A percentile compares a stretch with the other conserved stretches of the same genome.
phyloP scores from a whole-genome alignment of 2,113 vertebrate species.

The Coracopsis vasa region DNA sequence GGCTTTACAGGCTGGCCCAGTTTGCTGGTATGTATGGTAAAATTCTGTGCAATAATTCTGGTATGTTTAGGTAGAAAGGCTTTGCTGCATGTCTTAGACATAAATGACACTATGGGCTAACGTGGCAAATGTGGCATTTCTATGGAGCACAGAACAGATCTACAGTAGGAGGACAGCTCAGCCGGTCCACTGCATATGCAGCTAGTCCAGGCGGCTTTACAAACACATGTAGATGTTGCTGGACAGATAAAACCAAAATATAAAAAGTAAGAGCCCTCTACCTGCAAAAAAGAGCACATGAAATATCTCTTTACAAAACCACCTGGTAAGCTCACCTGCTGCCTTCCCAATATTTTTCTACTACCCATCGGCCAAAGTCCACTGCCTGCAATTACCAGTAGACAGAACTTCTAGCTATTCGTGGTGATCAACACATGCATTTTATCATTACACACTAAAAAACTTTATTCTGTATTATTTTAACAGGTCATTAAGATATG shows the following conservation, averaged over 20 bases:
- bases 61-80: neutral
- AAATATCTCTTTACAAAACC: neutral
- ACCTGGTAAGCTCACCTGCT: neutral
- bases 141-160: neutral
- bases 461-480: neutral
- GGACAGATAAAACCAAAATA: neutral
- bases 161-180: rapidly evolving
- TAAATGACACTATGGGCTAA: neutral
- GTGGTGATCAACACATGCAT: neutral
- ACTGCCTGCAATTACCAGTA: neutral
- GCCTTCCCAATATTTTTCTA: neutral
- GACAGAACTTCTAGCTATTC: neutral
- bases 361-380: neutral
- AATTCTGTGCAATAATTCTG: neutral
- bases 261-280: neutral
- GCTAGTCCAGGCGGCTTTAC: neutral
- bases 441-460: neutral
- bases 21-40: neutral
- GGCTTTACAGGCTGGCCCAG: neutral
- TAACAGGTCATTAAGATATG: neutral
- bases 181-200: neutral
- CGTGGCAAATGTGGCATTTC: neutral
- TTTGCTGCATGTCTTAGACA: neutral
- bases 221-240: neutral
- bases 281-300: neutral